A percentile compares a stretch with the other conserved stretches of the same genome.
These are phyloP conservation scores for Eurytoma adleriae DNA, from an alignment of 2,888 invertebrate genomes.

Conservation along the genomic window DNA sequence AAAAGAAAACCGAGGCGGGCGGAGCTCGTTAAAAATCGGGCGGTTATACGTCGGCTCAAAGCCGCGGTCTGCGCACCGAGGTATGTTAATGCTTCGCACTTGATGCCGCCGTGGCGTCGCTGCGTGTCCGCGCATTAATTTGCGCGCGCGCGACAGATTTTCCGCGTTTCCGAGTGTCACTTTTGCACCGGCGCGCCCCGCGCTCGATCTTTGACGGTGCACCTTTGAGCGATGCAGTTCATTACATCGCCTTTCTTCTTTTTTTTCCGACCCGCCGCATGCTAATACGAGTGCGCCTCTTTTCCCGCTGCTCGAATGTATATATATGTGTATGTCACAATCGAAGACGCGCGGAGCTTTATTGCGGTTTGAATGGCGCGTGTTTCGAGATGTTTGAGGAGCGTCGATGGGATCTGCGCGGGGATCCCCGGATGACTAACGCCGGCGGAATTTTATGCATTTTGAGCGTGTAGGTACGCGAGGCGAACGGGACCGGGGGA, in stretches of 20 bases:
- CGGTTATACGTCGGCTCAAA: not conserved
- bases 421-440: not conserved
- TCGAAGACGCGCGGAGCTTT: too few species aligned
- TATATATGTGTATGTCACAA: too few species aligned
- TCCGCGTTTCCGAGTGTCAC: not conserved
- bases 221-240: too few species aligned
- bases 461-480: not conserved
- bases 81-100: conserved; percentile 51
- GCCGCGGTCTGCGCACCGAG: not conserved
- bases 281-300: too few species aligned
- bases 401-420: too few species aligned
- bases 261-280: too few species aligned
- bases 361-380: too few species aligned
- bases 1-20: not conserved
- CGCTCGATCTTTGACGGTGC: not conserved
- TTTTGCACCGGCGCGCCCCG: not conserved
- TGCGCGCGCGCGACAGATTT: conserved; percentile 17
- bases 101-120: conserved; percentile 45
- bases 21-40: conserved; percentile 35
- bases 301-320: too few species aligned
- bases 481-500: too few species aligned
- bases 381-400: too few species aligned
- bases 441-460: not conserved
- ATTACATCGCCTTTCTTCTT: too few species aligned
- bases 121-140: conserved; percentile 71